A percentile compares a stretch with the other conserved stretches of the same genome.
phyloP scores from a whole-genome alignment of 2,113 vertebrate genomes.

The Calyptomena viridis region DNA sequence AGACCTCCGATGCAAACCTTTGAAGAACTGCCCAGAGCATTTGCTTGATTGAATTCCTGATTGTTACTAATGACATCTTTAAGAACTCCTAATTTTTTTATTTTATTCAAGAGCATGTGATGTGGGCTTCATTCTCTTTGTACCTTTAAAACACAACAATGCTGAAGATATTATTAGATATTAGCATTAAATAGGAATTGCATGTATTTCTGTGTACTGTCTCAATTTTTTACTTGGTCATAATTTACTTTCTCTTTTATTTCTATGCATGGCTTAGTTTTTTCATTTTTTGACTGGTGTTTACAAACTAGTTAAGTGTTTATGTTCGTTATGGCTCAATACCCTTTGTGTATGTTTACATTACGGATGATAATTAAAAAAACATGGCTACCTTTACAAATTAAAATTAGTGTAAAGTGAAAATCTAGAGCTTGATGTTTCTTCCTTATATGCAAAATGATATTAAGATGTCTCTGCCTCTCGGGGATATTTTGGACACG shows the following conservation, averaged over 20 bases:
- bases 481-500: not conserved
- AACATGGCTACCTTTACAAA: not conserved
- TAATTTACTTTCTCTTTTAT: not conserved
- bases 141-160: not conserved
- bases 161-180: not conserved
- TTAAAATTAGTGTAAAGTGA: not conserved
- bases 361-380: not conserved
- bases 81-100: not conserved
- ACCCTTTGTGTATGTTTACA: not conserved
- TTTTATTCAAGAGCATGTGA: not conserved
- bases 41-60: not conserved
- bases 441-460: not conserved
- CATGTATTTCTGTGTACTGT: not conserved
- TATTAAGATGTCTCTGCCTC: not conserved
- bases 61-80: not conserved
- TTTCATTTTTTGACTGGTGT: not conserved
- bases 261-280: no score
- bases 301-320: not conserved
- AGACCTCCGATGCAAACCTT: not conserved
- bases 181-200: fast-evolving
- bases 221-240: not conserved
- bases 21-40: not conserved
- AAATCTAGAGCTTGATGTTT: not conserved
- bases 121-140: not conserved
- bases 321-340: not conserved